Evolutionary conservation across 2,113 vertebrate species (phyloP).

Genomic region (Pundamilia nyererei): DNA sequence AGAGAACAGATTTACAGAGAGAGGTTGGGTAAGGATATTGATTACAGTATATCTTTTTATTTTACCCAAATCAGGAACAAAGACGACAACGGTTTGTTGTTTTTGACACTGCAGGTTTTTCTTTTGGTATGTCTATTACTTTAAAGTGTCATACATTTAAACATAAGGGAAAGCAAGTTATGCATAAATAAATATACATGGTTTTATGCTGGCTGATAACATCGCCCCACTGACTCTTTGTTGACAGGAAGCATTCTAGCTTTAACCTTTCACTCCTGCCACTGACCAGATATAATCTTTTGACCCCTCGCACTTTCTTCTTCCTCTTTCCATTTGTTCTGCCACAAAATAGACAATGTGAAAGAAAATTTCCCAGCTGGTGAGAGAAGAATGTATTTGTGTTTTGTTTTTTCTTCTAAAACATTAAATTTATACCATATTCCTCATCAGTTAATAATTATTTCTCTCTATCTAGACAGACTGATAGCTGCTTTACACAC

Average conservation of each 20-base stretch:
- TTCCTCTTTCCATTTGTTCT: background rate
- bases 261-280: constrained; percentile 38
- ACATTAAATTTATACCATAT: background rate
- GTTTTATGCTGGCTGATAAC: background rate
- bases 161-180: background rate
- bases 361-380: background rate
- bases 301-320: background rate
- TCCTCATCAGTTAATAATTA: background rate
- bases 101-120: background rate
- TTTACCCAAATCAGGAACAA: background rate
- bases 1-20: background rate
- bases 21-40: background rate
- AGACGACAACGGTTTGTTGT: background rate
- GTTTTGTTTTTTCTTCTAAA: background rate
- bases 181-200: background rate
- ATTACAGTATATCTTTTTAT: background rate
- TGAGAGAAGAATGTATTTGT: background rate
- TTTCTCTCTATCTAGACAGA: background rate
- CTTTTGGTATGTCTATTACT: background rate
- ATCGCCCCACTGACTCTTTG: background rate
- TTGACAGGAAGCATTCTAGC: constrained; percentile 23
- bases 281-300: constrained; percentile 6
- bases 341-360: background rate
- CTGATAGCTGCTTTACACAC: background rate
- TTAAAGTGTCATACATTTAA: background rate